phyloP scores from a whole-genome alignment of 2,888 invertebrate species.

The Cantharis nigra region DNA sequence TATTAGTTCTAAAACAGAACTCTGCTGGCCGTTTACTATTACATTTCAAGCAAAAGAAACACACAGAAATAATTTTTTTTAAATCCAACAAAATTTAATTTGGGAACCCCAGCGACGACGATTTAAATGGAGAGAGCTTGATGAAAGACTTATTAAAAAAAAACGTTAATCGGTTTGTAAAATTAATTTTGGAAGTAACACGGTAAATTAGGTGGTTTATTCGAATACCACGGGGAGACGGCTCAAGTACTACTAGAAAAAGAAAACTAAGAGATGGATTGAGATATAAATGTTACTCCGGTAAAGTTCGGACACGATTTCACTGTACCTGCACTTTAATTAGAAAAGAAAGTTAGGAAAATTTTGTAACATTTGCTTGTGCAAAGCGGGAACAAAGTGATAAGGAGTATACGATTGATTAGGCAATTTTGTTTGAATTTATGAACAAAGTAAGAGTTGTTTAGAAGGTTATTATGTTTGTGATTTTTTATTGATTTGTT shows the following conservation, averaged over 20 bases:
- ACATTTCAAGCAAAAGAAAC: slow-evolving; percentile 7
- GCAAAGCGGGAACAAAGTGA: background rate
- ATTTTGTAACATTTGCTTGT: background rate
- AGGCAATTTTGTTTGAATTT: background rate
- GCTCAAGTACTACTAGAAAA: background rate
- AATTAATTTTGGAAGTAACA: background rate
- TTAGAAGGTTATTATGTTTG: background rate
- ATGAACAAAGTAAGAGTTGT: background rate
- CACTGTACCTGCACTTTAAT: background rate
- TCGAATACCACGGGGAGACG: background rate
- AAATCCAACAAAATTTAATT: background rate
- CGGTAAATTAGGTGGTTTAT: background rate
- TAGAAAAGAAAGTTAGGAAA: background rate
- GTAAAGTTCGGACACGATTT: background rate
- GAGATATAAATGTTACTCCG: background rate
- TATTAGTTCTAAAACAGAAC: slow-evolving; percentile 19
- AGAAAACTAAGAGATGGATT: background rate
- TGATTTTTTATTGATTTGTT: background rate
- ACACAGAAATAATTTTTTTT: slow-evolving; percentile 5
- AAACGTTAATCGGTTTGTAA: background rate
- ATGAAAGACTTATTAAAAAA: background rate
- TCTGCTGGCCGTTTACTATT: slow-evolving; percentile 12
- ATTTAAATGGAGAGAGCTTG: background rate
- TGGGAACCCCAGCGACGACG: background rate
- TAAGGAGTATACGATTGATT: background rate